Evolutionary conservation across 23 tunicate genomes (phyloP).

Genomic region (Aplidium turbinatum): DNA sequence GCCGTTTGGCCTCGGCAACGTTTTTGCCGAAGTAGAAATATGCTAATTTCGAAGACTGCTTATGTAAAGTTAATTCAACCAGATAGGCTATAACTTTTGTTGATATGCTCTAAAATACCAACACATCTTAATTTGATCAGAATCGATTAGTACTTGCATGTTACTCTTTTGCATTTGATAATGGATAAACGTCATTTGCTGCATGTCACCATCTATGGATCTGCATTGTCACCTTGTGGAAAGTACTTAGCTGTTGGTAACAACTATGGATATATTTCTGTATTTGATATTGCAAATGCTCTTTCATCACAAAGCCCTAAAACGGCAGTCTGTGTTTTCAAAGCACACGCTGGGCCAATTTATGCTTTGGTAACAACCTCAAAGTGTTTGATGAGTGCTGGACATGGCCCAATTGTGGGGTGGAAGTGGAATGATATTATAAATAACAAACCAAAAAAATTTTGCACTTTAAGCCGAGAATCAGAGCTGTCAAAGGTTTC

Average conservation of each 20-base stretch:
- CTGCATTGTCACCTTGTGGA: constrained; percentile 76
- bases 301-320: constrained; percentile 10
- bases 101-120: too few species aligned
- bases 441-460: constrained; percentile 37
- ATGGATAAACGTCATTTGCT: constrained; percentile 62
- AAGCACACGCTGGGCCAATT: constrained; percentile 61
- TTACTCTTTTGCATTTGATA: too few species aligned
- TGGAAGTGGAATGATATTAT: constrained; percentile 73
- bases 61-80: too few species aligned
- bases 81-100: too few species aligned
- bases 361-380: constrained; percentile 40
- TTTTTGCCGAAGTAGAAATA: too few species aligned
- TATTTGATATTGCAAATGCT: constrained; percentile 40
- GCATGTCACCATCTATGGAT: constrained; percentile 50
- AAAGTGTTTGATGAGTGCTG: constrained; percentile 56
- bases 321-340: constrained; percentile 35
- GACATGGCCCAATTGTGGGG: constrained; percentile 48
- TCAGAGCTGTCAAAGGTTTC: neutral
- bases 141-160: too few species aligned
- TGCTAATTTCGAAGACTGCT: too few species aligned
- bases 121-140: too few species aligned
- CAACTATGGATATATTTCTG: constrained; percentile 59
- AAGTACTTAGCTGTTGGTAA: constrained; percentile 65
- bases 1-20: too few species aligned
- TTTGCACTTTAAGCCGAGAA: constrained; percentile 14